Evolutionary conservation across 35 echinoderm and acorn worm species (phyloP).

Genomic region (Lytechinus pictus): DNA sequence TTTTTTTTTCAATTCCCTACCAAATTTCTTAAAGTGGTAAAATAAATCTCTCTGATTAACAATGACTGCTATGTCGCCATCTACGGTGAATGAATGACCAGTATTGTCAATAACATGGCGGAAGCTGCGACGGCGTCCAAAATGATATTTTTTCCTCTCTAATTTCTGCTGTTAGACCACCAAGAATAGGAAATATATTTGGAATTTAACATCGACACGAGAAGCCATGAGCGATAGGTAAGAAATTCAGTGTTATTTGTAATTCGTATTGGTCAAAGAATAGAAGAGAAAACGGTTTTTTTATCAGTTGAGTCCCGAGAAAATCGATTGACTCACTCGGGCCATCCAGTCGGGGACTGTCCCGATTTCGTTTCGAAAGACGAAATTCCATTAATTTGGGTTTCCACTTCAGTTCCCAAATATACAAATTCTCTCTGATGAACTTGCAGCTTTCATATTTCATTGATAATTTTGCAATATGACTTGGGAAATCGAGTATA

Average conservation of each 20-base stretch:
- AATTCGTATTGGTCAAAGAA: background rate
- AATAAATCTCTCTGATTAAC: background rate
- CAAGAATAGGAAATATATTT: background rate
- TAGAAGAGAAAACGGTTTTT: too few relatives aligned
- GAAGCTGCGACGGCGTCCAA: background rate
- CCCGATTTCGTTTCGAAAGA: too few relatives aligned
- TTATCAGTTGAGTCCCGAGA: too few relatives aligned
- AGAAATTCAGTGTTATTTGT: background rate
- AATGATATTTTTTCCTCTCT: conserved; percentile 3
- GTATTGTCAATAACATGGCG: conserved; percentile 34
- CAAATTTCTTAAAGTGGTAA: background rate
- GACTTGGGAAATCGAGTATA: too few relatives aligned
- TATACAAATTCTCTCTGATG: too few relatives aligned
- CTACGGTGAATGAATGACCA: background rate
- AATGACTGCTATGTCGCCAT: conserved; percentile 8
- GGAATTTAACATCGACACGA: background rate
- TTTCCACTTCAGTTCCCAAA: too few relatives aligned
- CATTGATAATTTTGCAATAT: too few relatives aligned
- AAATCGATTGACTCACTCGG: too few relatives aligned
- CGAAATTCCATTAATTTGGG: too few relatives aligned
- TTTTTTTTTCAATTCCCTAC: too few relatives aligned
- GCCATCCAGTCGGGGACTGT: too few relatives aligned
- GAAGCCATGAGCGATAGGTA: conserved; percentile 25
- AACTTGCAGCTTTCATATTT: too few relatives aligned
- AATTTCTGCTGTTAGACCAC: background rate